Conservation (phyloP, 2,888 invertebrate species). For the Synanthedon myopaeformis region DNA sequence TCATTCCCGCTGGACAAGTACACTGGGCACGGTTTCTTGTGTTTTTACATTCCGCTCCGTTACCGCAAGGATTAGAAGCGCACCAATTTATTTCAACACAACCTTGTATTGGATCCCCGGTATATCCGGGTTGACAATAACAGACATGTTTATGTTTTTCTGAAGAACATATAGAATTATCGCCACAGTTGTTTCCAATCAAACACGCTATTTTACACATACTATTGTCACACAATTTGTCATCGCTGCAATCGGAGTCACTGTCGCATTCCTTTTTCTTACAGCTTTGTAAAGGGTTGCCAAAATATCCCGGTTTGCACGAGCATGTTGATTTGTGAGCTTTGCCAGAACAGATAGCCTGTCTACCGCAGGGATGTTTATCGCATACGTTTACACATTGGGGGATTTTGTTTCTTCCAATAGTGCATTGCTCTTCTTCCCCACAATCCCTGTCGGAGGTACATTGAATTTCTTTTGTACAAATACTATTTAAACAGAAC, state of each 20-base stretch:
- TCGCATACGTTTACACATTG: constrained; percentile 83
- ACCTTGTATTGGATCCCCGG: constrained; percentile 79
- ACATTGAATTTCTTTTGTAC: constrained; percentile 85
- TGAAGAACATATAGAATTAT: constrained; percentile 86
- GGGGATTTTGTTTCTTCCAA: constrained; percentile 76
- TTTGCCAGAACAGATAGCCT: constrained; percentile 81
- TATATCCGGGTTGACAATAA: constrained; percentile 89
- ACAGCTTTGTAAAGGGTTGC: constrained; percentile 85
- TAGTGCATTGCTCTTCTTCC: constrained; percentile 78
- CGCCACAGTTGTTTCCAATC: constrained; percentile 84
- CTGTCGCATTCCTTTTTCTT: constrained; percentile 81
- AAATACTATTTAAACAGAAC: constrained; percentile 85
- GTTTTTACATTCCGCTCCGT: constrained; percentile 84
- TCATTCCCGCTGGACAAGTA: constrained; percentile 79
- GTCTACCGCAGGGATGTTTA: constrained; percentile 81
- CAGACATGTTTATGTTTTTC: constrained; percentile 80
- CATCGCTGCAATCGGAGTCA: constrained; percentile 80
- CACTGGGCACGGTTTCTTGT: constrained; percentile 84
- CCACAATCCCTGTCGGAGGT: constrained; percentile 78
- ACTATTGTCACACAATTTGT: constrained; percentile 84
- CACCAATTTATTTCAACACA: constrained; percentile 86
- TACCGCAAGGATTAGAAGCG: constrained; percentile 81
- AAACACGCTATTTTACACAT: constrained; percentile 90
- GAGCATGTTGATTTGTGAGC: constrained; percentile 81
- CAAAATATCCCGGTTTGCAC: constrained; percentile 84